phyloP scores from a whole-genome alignment of 2,888 invertebrate species.

The Aphodius granarius region DNA sequence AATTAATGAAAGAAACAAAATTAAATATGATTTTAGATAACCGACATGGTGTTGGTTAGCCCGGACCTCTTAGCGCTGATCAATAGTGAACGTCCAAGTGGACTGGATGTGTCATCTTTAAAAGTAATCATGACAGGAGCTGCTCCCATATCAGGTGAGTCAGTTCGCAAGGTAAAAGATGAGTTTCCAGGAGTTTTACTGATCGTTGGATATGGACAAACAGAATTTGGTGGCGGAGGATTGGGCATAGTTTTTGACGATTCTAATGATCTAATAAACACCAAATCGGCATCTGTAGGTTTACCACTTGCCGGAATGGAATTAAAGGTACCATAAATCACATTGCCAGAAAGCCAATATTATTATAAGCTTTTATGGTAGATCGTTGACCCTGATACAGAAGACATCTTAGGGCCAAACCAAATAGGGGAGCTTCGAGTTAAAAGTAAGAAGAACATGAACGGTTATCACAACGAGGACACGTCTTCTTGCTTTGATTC shows the following conservation, averaged over 20 bases:
- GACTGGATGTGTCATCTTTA: background rate
- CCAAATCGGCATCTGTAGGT: background rate
- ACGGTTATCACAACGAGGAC: conserved; percentile 56
- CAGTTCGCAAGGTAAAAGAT: background rate
- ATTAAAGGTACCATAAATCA: background rate
- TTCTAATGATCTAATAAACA: background rate
- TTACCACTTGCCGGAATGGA: background rate
- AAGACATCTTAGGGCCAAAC: conserved; percentile 51
- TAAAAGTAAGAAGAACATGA: conserved; percentile 47
- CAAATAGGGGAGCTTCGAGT: conserved; percentile 58
- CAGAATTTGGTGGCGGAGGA: background rate
- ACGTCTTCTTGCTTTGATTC: conserved; percentile 45
- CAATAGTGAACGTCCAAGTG: background rate
- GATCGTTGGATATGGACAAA: background rate
- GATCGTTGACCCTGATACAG: conserved; percentile 51
- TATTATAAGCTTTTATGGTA: conserved; percentile 46
- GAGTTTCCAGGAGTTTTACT: background rate
- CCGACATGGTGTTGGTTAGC: conserved; percentile 33
- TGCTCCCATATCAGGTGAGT: background rate
- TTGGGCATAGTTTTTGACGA: background rate
- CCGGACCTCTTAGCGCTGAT: background rate
- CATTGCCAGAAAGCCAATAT: background rate
- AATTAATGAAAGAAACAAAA: too few relatives aligned
- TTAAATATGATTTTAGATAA: conserved; percentile 37
- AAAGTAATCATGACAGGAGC: background rate